These are phyloP conservation scores for Eilema depressum DNA, from an alignment of 2,888 invertebrate genomes.

Conservation along the genomic window DNA sequence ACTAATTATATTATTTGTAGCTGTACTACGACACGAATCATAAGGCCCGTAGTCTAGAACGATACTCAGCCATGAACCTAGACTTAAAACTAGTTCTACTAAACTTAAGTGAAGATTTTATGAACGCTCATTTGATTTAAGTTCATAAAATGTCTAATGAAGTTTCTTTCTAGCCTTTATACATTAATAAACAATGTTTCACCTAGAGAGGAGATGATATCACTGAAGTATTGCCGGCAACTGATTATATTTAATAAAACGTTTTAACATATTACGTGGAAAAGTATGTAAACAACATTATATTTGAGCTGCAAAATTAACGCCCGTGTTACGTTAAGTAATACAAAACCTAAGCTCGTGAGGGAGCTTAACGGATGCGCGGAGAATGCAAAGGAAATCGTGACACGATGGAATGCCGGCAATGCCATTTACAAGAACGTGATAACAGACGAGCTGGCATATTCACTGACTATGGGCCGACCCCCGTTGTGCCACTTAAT, in stretches of 20 bases:
- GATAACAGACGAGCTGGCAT: conserved; percentile 58
- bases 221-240: not conserved
- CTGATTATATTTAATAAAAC: conserved; percentile 46
- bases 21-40: not conserved
- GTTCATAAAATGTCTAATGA: no score
- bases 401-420: conserved; percentile 51
- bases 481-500: conserved; percentile 57
- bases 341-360: conserved; percentile 45
- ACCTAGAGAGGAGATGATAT: not conserved
- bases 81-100: no score
- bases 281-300: conserved; percentile 52
- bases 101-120: no score
- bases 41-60: no score
- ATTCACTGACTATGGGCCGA: conserved; percentile 60
- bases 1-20: not conserved
- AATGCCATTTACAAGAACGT: conserved; percentile 49
- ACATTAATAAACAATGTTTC: no score
- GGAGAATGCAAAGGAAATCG: conserved; percentile 38
- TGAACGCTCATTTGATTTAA: no score
- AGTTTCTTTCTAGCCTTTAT: no score
- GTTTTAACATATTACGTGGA: conserved; percentile 39
- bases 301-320: conserved; percentile 45
- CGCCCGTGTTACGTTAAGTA: conserved; percentile 58
- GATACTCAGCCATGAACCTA: no score
- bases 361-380: conserved; percentile 24